Percentiles rank a stretch among this genome's conserved stretches.
phyloP scores from a whole-genome alignment of 2,113 vertebrate genomes.

The Brienomyrus longianalis region DNA sequence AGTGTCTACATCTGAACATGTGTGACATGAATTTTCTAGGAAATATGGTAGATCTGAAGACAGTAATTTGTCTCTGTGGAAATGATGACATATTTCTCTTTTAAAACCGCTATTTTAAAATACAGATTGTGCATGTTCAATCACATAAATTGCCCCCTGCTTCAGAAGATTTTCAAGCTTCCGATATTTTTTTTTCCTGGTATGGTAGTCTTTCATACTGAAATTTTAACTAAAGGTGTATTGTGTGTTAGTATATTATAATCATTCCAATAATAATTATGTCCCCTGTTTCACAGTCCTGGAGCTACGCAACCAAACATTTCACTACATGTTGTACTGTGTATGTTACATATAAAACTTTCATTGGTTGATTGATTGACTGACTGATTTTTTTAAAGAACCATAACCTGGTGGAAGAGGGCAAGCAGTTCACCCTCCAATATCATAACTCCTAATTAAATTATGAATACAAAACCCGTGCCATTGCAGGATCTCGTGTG shows the following conservation, averaged over 20 bases:
- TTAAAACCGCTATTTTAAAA: neutral
- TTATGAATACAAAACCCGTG: no score
- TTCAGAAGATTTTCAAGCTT: neutral
- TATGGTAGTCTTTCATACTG: neutral
- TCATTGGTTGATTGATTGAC: neutral
- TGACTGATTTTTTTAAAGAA: neutral
- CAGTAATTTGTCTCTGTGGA: neutral
- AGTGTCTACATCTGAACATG: neutral
- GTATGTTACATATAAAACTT: neutral
- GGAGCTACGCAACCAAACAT: neutral
- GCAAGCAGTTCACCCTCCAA: neutral
- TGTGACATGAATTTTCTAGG: neutral
- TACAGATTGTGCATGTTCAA: neutral
- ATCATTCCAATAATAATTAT: neutral
- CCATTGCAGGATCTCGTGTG: no score
- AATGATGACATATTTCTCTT: neutral
- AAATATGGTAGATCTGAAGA: neutral
- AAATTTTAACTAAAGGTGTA: neutral
- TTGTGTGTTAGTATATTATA: neutral
- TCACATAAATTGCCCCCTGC: neutral
- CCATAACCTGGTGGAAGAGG: neutral
- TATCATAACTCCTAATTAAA: neutral
- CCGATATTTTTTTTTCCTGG: neutral
- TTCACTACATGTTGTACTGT: neutral
- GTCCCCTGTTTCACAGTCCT: neutral